These are phyloP conservation scores for Ia io DNA, from an alignment of 2,113 vertebrate species.

Conservation along the genomic window DNA sequence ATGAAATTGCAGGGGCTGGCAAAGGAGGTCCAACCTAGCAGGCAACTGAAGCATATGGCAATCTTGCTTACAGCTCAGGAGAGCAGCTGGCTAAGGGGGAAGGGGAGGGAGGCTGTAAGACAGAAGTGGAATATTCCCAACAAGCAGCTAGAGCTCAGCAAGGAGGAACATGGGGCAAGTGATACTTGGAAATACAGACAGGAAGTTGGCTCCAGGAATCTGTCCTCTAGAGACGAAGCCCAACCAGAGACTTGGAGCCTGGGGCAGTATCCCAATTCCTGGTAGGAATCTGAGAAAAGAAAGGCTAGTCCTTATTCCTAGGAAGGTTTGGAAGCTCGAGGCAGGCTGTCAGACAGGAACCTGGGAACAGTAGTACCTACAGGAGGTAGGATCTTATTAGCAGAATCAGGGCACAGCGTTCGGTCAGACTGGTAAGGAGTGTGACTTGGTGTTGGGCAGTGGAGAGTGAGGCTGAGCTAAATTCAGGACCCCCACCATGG, in stretches of 20 bases:
- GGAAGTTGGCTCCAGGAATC: conserved; percentile 9
- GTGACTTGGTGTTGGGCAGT: neutral
- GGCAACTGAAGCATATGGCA: neutral
- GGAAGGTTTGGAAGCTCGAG: neutral
- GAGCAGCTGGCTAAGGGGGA: neutral
- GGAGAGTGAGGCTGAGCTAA: neutral
- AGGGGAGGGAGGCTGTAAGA: neutral
- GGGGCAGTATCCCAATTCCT: neutral
- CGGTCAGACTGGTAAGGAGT: fast-evolving
- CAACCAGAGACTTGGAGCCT: neutral
- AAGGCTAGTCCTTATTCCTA: neutral
- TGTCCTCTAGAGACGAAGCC: neutral
- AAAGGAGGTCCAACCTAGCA: neutral
- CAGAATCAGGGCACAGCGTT: neutral
- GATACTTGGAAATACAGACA: conserved; percentile 18
- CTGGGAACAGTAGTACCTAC: neutral
- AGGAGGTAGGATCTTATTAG: neutral
- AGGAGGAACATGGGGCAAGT: neutral
- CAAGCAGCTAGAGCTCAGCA: neutral
- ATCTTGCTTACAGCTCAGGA: neutral
- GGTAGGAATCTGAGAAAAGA: neutral
- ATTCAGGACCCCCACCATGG: neutral
- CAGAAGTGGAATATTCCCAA: neutral
- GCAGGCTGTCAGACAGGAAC: neutral
- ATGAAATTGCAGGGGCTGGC: neutral